These are phyloP conservation scores for Epizoanthus ramosus DNA, from an alignment of 92 coral and sea anemone genomes.

Conservation along the genomic window DNA sequence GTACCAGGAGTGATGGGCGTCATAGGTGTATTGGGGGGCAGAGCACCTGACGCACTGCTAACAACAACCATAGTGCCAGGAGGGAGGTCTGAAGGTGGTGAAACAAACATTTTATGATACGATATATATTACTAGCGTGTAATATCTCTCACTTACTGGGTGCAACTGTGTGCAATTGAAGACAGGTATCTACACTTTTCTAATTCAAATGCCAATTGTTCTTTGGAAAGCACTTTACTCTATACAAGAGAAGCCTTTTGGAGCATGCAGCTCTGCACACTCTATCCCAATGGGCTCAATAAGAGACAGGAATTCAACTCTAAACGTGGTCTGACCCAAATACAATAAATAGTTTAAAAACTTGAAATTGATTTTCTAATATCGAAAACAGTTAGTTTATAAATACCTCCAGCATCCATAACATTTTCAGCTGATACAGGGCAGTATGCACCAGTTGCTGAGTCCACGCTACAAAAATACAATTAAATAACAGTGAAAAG, in stretches of 20 bases:
- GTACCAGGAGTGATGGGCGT: conserved; percentile 72
- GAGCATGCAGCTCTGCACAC: too few species aligned
- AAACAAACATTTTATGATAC: not conserved
- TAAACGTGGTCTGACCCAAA: too few species aligned
- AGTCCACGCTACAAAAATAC: conserved; percentile 78
- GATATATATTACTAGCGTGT: too few species aligned
- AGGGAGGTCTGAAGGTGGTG: conserved; percentile 42
- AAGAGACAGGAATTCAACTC: too few species aligned
- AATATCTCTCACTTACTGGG: too few species aligned
- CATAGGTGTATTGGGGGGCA: conserved; percentile 76
- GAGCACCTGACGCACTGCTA: conserved; percentile 51
- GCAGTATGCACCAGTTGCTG: conserved; percentile 89
- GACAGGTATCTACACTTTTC: too few species aligned
- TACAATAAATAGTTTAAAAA: too few species aligned
- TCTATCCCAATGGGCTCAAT: too few species aligned
- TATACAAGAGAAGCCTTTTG: too few species aligned
- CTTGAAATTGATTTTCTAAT: not conserved
- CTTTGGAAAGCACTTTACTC: too few species aligned
- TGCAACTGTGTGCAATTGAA: too few species aligned
- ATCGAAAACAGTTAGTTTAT: not conserved
- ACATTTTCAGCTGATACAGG: conserved; percentile 80
- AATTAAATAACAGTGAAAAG: not conserved
- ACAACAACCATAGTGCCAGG: conserved; percentile 60
- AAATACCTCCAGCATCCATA: conserved; percentile 86
- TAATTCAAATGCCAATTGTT: too few species aligned